Base-by-base conservation (phyloP, 2,797 vertebrate genomes). In the Balearica regulorum region DNA sequence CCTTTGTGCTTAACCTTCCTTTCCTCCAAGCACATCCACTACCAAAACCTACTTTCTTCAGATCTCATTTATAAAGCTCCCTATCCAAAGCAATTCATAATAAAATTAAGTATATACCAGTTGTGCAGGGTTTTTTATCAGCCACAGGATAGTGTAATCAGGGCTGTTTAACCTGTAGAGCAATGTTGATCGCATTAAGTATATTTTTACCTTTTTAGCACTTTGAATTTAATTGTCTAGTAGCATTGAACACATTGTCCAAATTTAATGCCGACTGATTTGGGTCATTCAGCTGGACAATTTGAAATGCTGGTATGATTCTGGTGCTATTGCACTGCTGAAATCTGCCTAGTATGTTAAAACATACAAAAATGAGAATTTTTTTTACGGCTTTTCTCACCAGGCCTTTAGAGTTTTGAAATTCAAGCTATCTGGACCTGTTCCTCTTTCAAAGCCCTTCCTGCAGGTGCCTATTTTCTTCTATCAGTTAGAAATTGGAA, bases 101-200 rank as follows among this genome's bases (percentile, higher is more conserved):
- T 39, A 91, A 91, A 78, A 66, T 60, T 14, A 91, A 71, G 21
- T 24, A 24, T 6, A 1, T 18, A 33, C 33, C 65, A 21, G 26
- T 83, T 89, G 65, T 65, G 20, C 20, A 22, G 4, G 11, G 18
- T 76, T 65, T 73, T 78, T 11, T 25, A 55, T 33, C 78, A 84
- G 57, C 71, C 62, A 46, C 1, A 41, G 92, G 82, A 87, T 95
- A 96, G 91, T 93, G 89, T 10, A 91, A 87, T 95, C 95, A 91
- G 79, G 44, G 62, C 43, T 89, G 62, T 81, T 89, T 82, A 87
- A 82, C 85, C 78, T 93, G 78, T n/a, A 14, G 77, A 73, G 78
- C 7, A 12, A 5, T 22, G 75, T 57, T 85, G 88, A 94, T 87
- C 66, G 53, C 49, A 39, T 13, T 37, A 60, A 70, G 41, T 2